Conservation (phyloP, 2,113 vertebrate species). For the Zootoca vivipara region DNA sequence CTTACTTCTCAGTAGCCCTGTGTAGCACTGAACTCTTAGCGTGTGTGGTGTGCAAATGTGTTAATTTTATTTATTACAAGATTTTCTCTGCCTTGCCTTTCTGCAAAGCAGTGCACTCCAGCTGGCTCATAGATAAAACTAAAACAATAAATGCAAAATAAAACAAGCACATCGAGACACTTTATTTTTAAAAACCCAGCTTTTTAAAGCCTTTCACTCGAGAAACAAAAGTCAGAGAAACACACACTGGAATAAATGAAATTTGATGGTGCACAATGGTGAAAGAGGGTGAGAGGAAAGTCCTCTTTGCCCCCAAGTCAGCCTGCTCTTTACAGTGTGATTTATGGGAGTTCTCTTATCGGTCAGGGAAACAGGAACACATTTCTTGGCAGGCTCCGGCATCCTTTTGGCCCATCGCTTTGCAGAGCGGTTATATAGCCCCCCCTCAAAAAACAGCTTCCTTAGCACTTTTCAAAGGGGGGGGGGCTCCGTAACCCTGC, state of each 20-base stretch:
- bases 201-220: not conserved
- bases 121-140: not conserved
- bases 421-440: not conserved
- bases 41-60: not conserved
- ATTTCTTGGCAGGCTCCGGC: not conserved
- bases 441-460: not conserved
- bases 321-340: not conserved
- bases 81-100: not conserved
- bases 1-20: no score
- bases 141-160: not conserved
- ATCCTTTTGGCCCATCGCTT: not conserved
- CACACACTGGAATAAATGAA: not conserved
- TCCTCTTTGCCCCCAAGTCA: not conserved
- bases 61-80: not conserved
- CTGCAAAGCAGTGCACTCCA: not conserved
- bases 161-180: not conserved
- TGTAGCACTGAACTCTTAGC: no score
- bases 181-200: no score
- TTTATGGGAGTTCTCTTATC: not conserved
- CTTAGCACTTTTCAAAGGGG: not conserved
- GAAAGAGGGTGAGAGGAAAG: not conserved
- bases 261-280: not conserved
- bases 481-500: no score
- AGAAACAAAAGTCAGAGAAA: not conserved
- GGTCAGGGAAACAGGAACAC: not conserved